Percentiles rank a stretch among this genome's conserved stretches.
Evolutionary conservation across 2,797 vertebrate genomes (phyloP).

Genomic region (Sebastes hubbsi): DNA sequence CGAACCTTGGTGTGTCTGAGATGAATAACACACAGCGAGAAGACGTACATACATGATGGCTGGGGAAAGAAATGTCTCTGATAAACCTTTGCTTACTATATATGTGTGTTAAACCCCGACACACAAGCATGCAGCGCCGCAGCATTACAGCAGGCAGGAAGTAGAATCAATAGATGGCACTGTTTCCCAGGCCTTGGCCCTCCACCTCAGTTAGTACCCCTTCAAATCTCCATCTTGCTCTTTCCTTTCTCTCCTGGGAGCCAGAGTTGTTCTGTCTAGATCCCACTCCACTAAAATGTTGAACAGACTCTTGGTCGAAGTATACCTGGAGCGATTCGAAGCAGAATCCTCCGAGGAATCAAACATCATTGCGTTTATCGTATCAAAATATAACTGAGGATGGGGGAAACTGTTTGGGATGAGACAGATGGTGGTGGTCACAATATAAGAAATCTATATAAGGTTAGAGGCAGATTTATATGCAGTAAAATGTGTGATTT

Average conservation of each 20-base stretch:
- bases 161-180: conserved; percentile 76
- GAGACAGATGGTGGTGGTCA: conserved; percentile 7
- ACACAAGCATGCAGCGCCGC: not conserved
- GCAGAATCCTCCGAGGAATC: conserved; percentile 13
- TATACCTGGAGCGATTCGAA: conserved; percentile 38
- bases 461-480: not conserved
- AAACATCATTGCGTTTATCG: conserved; percentile 24
- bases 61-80: not conserved
- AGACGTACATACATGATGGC: not conserved
- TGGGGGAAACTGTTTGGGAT: not conserved
- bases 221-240: conserved; percentile 7
- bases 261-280: conserved; percentile 44
- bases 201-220: not conserved
- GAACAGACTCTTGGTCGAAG: conserved; percentile 50
- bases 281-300: conserved; percentile 52
- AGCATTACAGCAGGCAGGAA: not conserved
- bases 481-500: conserved; percentile 1
- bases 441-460: not conserved
- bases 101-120: not conserved
- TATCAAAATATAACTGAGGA: conserved; percentile 27
- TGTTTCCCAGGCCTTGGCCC: conserved; percentile 69
- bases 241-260: conserved; percentile 19
- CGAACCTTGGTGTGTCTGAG: not conserved
- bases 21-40: not conserved
- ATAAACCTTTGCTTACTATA: not conserved